phyloP scores from a whole-genome alignment of 1,140 invertebrate genomes.

The Penaeus japonicus region DNA sequence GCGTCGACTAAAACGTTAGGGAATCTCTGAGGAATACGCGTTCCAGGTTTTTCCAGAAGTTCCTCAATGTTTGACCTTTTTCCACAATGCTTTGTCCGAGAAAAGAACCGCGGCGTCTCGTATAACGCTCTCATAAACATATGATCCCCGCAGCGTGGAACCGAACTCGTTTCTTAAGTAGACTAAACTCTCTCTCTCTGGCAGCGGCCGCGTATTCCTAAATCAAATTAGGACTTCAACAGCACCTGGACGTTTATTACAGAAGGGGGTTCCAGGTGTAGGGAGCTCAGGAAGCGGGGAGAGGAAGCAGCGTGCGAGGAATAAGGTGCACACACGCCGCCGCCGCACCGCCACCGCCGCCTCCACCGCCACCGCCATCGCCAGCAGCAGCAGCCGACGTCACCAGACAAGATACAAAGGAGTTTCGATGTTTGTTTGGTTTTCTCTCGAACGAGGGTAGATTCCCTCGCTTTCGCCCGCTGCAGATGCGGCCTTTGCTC shows the following conservation, averaged over 20 bases:
- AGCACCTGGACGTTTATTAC: constrained; percentile 49
- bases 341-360: neutral
- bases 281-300: constrained; percentile 10
- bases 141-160: too few relatives aligned
- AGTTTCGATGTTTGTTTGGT: too few relatives aligned
- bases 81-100: constrained; percentile 38
- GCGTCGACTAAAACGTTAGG: constrained; percentile 57
- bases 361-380: neutral
- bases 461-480: too few relatives aligned
- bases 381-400: too few relatives aligned
- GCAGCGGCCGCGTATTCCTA: constrained; percentile 42
- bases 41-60: constrained; percentile 43
- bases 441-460: too few relatives aligned
- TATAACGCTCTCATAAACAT: neutral
- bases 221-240: constrained; percentile 53
- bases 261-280: constrained; percentile 40
- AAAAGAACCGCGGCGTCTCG: neutral
- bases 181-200: neutral
- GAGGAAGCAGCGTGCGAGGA: constrained; percentile 32
- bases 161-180: too few relatives aligned
- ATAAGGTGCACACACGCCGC: constrained; percentile 4
- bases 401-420: too few relatives aligned
- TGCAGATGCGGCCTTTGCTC: too few relatives aligned
- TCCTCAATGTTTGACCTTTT: constrained; percentile 37
- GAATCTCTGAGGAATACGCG: constrained; percentile 56